phyloP scores from a whole-genome alignment of 1,140 invertebrate species.

The Drosophila melanica region DNA sequence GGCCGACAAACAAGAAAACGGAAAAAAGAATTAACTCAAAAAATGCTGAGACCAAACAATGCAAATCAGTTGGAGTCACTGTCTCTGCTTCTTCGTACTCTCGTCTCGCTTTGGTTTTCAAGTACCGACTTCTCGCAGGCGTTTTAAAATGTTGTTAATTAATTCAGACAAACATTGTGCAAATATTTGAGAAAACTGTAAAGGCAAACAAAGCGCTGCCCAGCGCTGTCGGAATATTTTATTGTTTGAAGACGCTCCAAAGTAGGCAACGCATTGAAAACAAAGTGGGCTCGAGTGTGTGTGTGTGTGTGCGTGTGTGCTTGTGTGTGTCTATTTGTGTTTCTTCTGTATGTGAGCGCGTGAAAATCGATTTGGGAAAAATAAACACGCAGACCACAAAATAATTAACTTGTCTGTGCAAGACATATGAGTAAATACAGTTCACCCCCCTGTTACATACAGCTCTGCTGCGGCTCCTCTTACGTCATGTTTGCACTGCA shows the following conservation, averaged over 20 bases:
- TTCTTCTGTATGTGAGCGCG: conserved; percentile 35
- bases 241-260: conserved; percentile 32
- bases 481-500: conserved; percentile 60
- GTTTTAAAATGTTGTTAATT: conserved; percentile 69
- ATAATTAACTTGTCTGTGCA: conserved; percentile 82
- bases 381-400: conserved; percentile 68
- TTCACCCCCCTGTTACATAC: conserved; percentile 11
- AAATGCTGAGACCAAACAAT: conserved; percentile 63
- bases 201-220: conserved; percentile 18
- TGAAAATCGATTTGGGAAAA: conserved; percentile 77
- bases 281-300: conserved; percentile 20
- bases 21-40: conserved; percentile 39
- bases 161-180: conserved; percentile 78
- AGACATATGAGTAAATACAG: conserved; percentile 78
- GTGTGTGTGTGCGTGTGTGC: conserved; percentile 19
- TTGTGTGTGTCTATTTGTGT: conserved; percentile 18
- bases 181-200: conserved; percentile 70
- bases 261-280: conserved; percentile 45
- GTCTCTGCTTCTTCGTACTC: neutral
- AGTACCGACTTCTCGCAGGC: conserved; percentile 15
- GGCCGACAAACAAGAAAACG: conserved; percentile 52
- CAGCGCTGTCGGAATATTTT: conserved; percentile 10
- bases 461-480: neutral
- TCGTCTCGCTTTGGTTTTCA: neutral
- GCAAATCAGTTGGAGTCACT: conserved; percentile 27